Evolutionary conservation across 1,140 invertebrate genomes (phyloP).

Genomic region (Brachionus koreanus): DNA sequence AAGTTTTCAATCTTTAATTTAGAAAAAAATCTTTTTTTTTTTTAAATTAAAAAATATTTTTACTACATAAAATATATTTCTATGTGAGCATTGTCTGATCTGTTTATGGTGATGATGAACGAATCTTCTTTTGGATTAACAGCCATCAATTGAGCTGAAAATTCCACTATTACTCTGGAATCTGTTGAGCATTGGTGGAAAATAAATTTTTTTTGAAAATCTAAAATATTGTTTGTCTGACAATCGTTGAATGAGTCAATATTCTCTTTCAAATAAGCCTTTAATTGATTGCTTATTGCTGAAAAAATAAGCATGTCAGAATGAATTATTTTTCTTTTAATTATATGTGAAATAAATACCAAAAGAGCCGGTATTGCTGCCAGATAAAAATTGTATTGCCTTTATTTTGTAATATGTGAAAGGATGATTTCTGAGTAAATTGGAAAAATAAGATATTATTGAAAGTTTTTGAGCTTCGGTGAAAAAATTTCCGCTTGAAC

Average conservation of each 20-base stretch:
- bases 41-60: not conserved
- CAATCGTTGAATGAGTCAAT: not conserved
- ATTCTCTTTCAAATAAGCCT: not conserved
- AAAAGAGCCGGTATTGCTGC: not conserved
- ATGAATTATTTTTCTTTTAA: not conserved
- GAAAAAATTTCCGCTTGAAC: not conserved
- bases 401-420: conserved; percentile 18
- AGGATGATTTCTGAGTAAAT: not conserved
- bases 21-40: not conserved
- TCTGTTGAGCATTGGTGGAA: not conserved
- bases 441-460: not conserved
- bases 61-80: not conserved
- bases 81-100: not conserved
- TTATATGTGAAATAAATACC: not conserved
- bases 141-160: not conserved
- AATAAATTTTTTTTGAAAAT: not conserved
- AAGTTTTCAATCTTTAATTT: not conserved
- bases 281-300: not conserved
- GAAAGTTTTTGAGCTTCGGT: not conserved
- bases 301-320: not conserved
- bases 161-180: not conserved
- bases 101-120: not conserved
- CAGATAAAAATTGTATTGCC: not conserved
- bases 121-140: not conserved
- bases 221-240: not conserved